These are phyloP conservation scores for Polyploca ridens DNA, from an alignment of 2,888 invertebrate species.

Conservation along the genomic window DNA sequence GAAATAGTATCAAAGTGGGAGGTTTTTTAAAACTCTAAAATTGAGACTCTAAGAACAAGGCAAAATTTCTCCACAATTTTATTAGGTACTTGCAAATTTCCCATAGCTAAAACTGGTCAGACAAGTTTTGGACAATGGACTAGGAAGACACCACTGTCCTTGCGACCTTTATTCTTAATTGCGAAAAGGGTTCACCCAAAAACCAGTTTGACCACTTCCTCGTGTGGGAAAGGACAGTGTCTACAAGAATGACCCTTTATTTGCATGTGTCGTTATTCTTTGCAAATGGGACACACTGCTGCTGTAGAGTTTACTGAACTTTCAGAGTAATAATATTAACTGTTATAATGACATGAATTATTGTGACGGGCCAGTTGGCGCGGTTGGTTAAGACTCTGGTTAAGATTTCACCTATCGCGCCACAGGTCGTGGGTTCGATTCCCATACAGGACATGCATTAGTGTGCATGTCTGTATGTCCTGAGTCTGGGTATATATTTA, in stretches of 20 bases:
- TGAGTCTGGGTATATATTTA: no score
- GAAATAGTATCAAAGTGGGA: no score
- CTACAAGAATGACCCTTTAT: constrained; percentile 67
- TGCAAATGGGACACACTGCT: constrained; percentile 41
- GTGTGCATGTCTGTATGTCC: no score
- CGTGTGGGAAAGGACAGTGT: constrained; percentile 73
- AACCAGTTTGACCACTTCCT: constrained; percentile 75
- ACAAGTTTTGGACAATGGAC: constrained; percentile 78
- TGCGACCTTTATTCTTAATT: constrained; percentile 40
- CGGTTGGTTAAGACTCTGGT: no score
- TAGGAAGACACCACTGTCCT: constrained; percentile 64
- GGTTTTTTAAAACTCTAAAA: no score
- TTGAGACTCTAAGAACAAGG: background rate
- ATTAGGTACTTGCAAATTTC: constrained; percentile 33
- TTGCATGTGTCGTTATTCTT: constrained; percentile 54
- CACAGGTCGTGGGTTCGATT: no score
- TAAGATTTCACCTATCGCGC: no score
- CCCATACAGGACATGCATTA: no score
- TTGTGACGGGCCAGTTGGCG: no score
- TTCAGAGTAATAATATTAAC: constrained; percentile 16
- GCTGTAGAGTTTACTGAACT: constrained; percentile 20
- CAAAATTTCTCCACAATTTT: background rate
- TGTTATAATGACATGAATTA: no score
- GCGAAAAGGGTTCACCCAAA: constrained; percentile 65
- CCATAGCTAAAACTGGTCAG: constrained; percentile 66